Evolutionary conservation across 2,113 vertebrate species (phyloP).

Genomic region (Otolemur garnettii): DNA sequence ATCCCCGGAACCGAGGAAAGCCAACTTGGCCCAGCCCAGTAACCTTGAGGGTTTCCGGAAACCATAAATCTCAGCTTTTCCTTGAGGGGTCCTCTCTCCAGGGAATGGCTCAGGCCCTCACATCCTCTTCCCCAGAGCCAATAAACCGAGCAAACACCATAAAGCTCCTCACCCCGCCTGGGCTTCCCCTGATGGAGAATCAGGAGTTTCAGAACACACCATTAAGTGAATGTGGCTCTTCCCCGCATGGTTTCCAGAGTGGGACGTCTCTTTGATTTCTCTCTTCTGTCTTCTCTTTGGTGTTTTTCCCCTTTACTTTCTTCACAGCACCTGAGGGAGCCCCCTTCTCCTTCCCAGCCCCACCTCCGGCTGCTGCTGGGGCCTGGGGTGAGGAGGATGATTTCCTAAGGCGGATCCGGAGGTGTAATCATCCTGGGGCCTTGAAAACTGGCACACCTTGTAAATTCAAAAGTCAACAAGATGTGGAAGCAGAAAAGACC

Average conservation of each 20-base stretch:
- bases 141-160: slow-evolving; percentile 82
- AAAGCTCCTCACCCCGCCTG: slow-evolving; percentile 60
- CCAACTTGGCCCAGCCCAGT: slow-evolving; percentile 12
- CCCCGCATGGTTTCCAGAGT: not conserved
- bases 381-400: not conserved
- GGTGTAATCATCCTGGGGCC: slow-evolving; percentile 34
- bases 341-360: not conserved
- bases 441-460: slow-evolving; percentile 60
- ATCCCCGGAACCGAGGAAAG: not conserved
- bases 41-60: slow-evolving; percentile 72
- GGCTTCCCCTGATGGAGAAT: not conserved
- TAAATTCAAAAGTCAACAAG: slow-evolving; percentile 81
- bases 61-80: slow-evolving; percentile 71
- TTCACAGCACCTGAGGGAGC: not conserved
- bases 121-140: slow-evolving; percentile 70
- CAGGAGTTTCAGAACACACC: not conserved
- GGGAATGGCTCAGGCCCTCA: slow-evolving; percentile 55
- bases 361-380: not conserved
- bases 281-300: not conserved
- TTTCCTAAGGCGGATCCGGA: slow-evolving; percentile 73
- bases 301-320: not conserved
- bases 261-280: slow-evolving; percentile 3
- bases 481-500: slow-evolving; percentile 19
- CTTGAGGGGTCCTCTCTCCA: slow-evolving; percentile 61
- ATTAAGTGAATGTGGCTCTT: not conserved